Evolutionary conservation across 2,113 vertebrate species (phyloP).

Genomic region (Neomonachus schauinslandi): DNA sequence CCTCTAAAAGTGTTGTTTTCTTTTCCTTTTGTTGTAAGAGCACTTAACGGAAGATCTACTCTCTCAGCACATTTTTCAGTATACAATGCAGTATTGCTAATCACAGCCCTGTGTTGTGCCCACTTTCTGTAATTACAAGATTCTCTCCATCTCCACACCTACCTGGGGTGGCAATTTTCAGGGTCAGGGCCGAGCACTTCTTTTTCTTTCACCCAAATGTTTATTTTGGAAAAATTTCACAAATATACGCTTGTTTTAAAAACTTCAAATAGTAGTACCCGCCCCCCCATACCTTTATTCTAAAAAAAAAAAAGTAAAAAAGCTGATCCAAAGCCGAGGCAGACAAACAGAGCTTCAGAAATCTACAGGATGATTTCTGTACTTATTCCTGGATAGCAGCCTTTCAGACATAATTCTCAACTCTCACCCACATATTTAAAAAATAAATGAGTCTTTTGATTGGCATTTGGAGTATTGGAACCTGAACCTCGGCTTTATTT

Average conservation of each 20-base stretch:
- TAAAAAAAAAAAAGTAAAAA: background rate
- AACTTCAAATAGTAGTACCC: background rate
- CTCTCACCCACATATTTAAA: constrained; percentile 77
- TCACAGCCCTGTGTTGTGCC: background rate
- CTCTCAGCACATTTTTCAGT: background rate
- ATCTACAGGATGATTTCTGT: constrained; percentile 44
- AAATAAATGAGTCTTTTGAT: constrained; percentile 81
- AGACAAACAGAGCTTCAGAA: constrained; percentile 49
- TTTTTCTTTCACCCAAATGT: constrained; percentile 31
- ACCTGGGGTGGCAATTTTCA: background rate
- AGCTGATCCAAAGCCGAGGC: constrained; percentile 29
- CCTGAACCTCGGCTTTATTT: constrained; percentile 79
- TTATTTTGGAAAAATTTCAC: constrained; percentile 19
- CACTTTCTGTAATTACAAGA: constrained; percentile 12
- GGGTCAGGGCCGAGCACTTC: background rate
- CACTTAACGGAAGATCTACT: background rate
- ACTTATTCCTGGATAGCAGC: constrained; percentile 57
- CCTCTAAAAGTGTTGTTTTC: background rate
- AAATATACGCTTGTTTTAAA: background rate
- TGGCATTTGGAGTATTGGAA: constrained; percentile 82
- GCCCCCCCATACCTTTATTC: background rate
- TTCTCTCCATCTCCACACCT: background rate
- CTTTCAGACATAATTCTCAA: constrained; percentile 63
- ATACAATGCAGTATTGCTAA: background rate
- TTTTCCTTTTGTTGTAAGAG: background rate